Evolutionary conservation across 2,113 vertebrate genomes (phyloP).

Genomic region (Myanophis thanlyinensis): DNA sequence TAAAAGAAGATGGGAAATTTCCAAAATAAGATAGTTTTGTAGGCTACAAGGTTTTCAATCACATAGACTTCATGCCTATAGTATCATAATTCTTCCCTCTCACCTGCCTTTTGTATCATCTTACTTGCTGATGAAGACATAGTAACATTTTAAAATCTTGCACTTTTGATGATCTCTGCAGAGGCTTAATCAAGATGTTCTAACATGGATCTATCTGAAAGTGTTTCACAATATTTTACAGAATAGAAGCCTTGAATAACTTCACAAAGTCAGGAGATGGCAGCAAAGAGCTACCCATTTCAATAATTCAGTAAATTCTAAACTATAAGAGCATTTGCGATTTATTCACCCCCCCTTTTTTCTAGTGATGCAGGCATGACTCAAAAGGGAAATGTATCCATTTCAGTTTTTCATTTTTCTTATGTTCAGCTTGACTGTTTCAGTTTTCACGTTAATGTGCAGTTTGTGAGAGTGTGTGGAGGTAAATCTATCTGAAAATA

Average conservation of each 20-base stretch:
- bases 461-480: neutral
- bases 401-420: neutral
- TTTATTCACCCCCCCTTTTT: neutral
- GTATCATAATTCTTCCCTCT: neutral
- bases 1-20: too few species aligned
- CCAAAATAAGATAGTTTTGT: neutral
- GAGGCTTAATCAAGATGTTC: neutral
- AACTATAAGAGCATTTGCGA: neutral
- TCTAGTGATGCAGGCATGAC: neutral
- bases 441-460: neutral
- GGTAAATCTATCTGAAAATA: neutral
- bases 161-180: neutral
- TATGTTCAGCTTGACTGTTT: neutral
- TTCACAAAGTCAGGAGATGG: constrained; percentile 64
- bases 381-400: neutral
- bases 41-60: neutral
- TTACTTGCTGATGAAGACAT: neutral
- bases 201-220: neutral
- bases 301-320: fast-evolving
- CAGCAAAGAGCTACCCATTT: constrained; percentile 45
- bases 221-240: neutral
- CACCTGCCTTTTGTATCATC: neutral
- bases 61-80: neutral
- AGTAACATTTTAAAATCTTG: neutral
- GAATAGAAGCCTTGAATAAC: neutral